Evolutionary conservation across 2,797 vertebrate genomes (phyloP), one percentile per base, ranked within the genome.

Genomic region (Eulemur coronatus): DNA sequence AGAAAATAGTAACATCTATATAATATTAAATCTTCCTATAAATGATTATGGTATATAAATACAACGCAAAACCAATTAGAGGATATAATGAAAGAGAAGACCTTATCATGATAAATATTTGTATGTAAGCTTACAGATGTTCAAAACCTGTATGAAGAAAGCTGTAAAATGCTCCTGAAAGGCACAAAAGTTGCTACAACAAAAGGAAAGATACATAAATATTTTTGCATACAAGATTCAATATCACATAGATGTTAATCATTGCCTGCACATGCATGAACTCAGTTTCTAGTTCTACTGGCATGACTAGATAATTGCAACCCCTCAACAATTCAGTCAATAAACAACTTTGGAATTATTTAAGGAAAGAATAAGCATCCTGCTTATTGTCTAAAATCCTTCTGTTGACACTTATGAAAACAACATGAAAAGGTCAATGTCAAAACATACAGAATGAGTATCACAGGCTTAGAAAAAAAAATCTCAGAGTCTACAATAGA

Each of bases 391-490:
- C 55, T 82, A 43, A 92, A 84, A 91, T 81, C 11, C 48, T 82
- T 96, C 10, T 48, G 7, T 41, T 90, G 89, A 90, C 17, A 86
- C 5, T 63, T 30, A 72, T 81, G 43, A 33, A 96, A 93, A 87
- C 22, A 93, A 70, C 11, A 63, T 87, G 85, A 73, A 95, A 94
- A 94, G 10, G 55, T 96, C 78, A 97, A 50, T 20, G 28, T 72
- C 94, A 91, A 96, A 95, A 91, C 35, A 82, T 33, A 48, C 18
- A 33, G 17, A 46, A 55, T 80, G 63, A 38, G 28, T 69, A 94
- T 18, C 41, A 85, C 73, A 81, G 78, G 35, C 55, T 22, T 72
- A 26, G n/a, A 81, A 80, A 84, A 84, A 18, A 84, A 91, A 84
- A 96, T 38, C 89, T 4, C 41, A 57, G 26, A 65, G 4, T 38